Evolutionary conservation across 2,797 vertebrate genomes (phyloP), one percentile per base, ranked within the genome.

Genomic region (Malurus splendens): DNA sequence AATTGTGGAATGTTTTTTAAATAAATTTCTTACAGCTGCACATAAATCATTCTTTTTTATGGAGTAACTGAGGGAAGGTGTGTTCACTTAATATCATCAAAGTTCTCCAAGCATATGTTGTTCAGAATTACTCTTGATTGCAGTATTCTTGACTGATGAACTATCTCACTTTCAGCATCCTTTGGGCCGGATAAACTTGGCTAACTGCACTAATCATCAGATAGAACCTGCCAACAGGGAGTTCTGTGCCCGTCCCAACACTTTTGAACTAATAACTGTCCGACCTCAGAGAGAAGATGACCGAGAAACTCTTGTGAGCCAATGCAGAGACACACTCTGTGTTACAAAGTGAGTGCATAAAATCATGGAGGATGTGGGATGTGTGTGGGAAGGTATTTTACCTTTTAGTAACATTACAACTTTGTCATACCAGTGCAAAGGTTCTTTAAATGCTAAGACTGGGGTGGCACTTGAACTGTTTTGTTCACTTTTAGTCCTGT

Each of bases 181-280:
- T 66, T 97, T 99, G 45, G 98, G 99, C 57, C 97, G 98, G 64
- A 96, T 99, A 93, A 99, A 98, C 94, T 96, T 99, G 93, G 97
- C 98, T 5, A 99, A 98, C 93, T 99, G 99, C 92, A 98, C 98
- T 17, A 99, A 98, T 84, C 97, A 93, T 70, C 98, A 93, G 87
- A 98, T 99, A 67, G 99, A 99, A 47, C 98, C 99, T 12, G 99
- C 96, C 70, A 99, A 98, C 94, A 95, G 99, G 57, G 99, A 99
- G 94, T 99, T 99, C 89, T 99, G 99, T 84, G 99, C 99, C 74
- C 94, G 99, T 15, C 98, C 98, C 41, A 98, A 99, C 96, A 99
- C 99, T 1, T 98, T 99, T 64, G 99, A 99, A 86, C 97, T 99
- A 9, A 97, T 99, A 93, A 99, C 98, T 5, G 98, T 99, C 30